phyloP scores from a whole-genome alignment of 2,113 vertebrate genomes.

The Hippolais icterina region DNA sequence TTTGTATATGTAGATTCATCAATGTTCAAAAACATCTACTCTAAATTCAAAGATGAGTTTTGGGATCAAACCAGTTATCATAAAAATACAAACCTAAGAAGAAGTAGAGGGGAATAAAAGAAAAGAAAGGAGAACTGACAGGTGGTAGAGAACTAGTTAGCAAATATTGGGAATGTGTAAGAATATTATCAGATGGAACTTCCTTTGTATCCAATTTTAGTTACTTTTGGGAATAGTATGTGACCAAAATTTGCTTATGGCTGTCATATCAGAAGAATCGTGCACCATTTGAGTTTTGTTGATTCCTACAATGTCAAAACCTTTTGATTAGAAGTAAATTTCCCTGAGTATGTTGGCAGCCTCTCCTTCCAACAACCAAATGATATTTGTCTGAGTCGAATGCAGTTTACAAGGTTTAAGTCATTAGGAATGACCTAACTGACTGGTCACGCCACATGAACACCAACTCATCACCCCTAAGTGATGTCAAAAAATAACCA shows the following conservation, averaged over 20 bases:
- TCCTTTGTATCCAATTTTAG: not conserved
- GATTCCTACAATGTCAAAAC: not conserved
- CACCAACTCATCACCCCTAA: not conserved
- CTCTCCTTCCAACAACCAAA: not conserved
- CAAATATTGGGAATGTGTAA: not conserved
- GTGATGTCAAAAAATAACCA: not conserved
- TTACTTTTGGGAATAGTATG: not conserved
- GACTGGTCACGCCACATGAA: rapidly evolving
- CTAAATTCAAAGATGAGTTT: not conserved
- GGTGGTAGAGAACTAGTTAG: not conserved
- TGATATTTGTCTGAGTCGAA: not conserved
- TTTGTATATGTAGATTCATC: not conserved
- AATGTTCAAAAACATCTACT: not conserved
- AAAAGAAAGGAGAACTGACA: not conserved
- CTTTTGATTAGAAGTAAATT: not conserved
- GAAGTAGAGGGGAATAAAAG: not conserved
- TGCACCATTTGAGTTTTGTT: not conserved
- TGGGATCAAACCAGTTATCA: not conserved
- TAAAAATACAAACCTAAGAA: not conserved
- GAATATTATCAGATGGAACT: not conserved
- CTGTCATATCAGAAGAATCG: not conserved
- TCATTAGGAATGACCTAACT: not conserved
- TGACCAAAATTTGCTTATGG: not conserved
- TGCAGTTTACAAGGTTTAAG: not conserved
- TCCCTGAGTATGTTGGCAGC: not conserved